Evolutionary conservation across 2,113 vertebrate genomes (phyloP).

Genomic region (Oncorhynchus mykiss): DNA sequence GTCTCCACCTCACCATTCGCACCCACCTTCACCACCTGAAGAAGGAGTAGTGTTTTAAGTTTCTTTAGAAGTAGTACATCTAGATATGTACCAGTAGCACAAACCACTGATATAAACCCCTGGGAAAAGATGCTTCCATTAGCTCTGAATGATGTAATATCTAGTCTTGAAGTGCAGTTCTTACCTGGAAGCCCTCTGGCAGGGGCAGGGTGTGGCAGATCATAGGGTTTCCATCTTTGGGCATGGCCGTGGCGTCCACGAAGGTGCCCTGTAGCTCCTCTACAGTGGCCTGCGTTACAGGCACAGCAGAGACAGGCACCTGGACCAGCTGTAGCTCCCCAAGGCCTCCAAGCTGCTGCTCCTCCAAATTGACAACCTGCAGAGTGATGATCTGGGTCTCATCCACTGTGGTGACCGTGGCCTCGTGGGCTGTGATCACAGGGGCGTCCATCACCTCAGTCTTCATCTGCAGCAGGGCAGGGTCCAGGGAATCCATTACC

Average conservation of each 20-base stretch:
- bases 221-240: slow-evolving; percentile 89
- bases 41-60: no score
- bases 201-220: slow-evolving; percentile 96
- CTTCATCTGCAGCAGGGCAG: slow-evolving; percentile 94
- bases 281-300: slow-evolving; percentile 84
- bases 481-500: slow-evolving; percentile 93
- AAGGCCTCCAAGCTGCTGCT: slow-evolving; percentile 88
- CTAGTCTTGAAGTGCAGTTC: not conserved
- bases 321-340: slow-evolving; percentile 96
- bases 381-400: slow-evolving; percentile 97
- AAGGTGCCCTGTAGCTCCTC: slow-evolving; percentile 92
- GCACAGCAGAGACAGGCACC: slow-evolving; percentile 92
- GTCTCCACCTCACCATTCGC: slow-evolving; percentile 97
- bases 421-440: slow-evolving; percentile 75
- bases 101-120: no score
- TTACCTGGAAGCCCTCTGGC: slow-evolving; percentile 91
- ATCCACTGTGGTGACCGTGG: slow-evolving; percentile 87
- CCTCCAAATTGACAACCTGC: slow-evolving; percentile 97
- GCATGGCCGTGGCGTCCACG: slow-evolving; percentile 82
- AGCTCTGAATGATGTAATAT: not conserved
- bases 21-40: slow-evolving; percentile 91
- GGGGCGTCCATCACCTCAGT: slow-evolving; percentile 92
- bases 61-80: no score
- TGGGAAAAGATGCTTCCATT: no score
- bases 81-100: no score